A percentile compares a stretch with the other conserved stretches of the same genome.
These are phyloP conservation scores for Netelia inedita DNA, from an alignment of 2,888 invertebrate genomes.

Conservation along the genomic window DNA sequence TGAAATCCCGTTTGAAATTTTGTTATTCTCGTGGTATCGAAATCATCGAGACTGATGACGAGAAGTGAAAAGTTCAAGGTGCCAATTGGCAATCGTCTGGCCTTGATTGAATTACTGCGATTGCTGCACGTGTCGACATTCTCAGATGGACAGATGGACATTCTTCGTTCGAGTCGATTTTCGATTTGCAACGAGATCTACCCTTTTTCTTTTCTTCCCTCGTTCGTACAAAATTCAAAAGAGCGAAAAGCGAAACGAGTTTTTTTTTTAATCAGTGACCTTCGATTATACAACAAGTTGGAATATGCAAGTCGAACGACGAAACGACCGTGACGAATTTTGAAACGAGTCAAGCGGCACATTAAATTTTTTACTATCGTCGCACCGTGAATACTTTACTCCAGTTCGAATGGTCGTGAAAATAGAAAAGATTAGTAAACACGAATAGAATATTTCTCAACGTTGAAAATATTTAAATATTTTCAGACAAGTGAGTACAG, in stretches of 20 bases:
- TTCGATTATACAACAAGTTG: constrained; percentile 21
- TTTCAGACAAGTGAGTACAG: not conserved
- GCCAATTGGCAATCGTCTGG: constrained; percentile 54
- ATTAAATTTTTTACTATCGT: not conserved
- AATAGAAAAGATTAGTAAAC: not conserved
- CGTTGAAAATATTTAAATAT: not conserved
- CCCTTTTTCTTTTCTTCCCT: constrained; percentile 7
- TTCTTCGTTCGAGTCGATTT: constrained; percentile 20
- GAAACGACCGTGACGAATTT: constrained; percentile 21
- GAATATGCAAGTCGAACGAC: constrained; percentile 11
- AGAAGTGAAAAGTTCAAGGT: constrained; percentile 52
- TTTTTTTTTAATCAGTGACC: constrained; percentile 44
- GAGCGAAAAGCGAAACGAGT: not conserved
- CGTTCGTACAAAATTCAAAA: not conserved
- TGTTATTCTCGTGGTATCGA: not conserved
- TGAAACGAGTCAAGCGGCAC: constrained; percentile 1
- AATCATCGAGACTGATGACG: constrained; percentile 32
- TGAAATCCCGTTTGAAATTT: constrained; percentile 1
- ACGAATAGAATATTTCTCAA: not conserved
- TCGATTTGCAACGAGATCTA: not conserved
- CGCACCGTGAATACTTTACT: not conserved
- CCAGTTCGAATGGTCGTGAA: not conserved
- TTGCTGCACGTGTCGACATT: constrained; percentile 34
- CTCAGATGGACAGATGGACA: constrained; percentile 21
- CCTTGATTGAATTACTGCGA: constrained; percentile 58